Evolutionary conservation across 2,797 vertebrate genomes (phyloP).

Genomic region (Acrocephalus scirpaceus): DNA sequence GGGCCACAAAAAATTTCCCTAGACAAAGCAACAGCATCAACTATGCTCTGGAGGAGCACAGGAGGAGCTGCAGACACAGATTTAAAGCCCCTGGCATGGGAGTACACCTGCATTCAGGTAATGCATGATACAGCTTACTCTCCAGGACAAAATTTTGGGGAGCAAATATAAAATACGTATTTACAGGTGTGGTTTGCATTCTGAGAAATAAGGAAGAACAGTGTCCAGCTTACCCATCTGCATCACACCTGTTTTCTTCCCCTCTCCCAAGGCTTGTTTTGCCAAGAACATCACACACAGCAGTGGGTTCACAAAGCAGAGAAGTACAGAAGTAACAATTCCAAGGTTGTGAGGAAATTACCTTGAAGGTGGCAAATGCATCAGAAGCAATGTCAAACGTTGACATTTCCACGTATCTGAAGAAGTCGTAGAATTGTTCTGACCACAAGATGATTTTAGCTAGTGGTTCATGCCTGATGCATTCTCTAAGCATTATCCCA

Average conservation of each 20-base stretch:
- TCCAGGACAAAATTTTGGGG: background rate
- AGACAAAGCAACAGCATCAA: background rate
- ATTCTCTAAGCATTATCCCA: constrained; percentile 96
- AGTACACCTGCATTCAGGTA: background rate
- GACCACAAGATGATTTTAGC: constrained; percentile 96
- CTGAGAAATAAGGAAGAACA: background rate
- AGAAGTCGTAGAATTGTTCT: constrained; percentile 97
- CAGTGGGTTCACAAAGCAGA: background rate
- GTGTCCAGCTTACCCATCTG: background rate
- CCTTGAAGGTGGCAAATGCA: constrained; percentile 97
- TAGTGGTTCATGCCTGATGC: constrained; percentile 94
- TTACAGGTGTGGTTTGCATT: background rate
- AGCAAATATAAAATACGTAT: background rate
- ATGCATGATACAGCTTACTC: background rate
- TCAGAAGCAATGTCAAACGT: constrained; percentile 98
- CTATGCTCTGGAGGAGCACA: background rate
- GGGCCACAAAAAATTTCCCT: background rate
- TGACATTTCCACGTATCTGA: constrained; percentile 98
- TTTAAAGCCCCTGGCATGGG: background rate
- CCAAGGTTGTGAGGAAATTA: constrained; percentile 52
- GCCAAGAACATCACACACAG: background rate
- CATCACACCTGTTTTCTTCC: background rate
- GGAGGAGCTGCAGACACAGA: background rate
- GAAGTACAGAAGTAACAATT: background rate
- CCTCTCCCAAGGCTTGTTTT: background rate